Base-by-base conservation (phyloP, 1,140 invertebrate species). In the Drosophila punjabiensis region DNA sequence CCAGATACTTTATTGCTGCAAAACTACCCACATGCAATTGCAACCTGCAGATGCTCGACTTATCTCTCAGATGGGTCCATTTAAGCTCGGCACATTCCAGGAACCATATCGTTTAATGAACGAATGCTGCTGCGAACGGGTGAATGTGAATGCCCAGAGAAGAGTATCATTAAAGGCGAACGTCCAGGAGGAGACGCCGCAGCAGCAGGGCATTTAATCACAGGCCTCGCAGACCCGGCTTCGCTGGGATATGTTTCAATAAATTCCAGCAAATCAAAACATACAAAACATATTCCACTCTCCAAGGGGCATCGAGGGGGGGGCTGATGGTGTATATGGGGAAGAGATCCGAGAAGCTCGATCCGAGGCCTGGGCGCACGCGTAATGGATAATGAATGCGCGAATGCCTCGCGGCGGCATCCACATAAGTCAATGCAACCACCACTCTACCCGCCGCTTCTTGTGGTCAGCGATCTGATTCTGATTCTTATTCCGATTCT, bases 201-300 rank as follows among this genome's bases (percentile, higher is more conserved):
- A 66, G 67, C 75, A 84, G 69, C 76, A 58, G 60, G 53, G 59
- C 76, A 85, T 75, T 88, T 88, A 88, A 88, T 88, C 85, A 82
- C 85, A 76, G 81, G 74, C 66, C 53, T 56, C 18, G 50, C 37
- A 67, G 60, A 35, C 45, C 32, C 37, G 55, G 35, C 64, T 67
- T 59, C 32, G 52, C 60, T 78, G 74, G 70, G 71, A 85, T 90
- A 90, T 90, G 79, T 89, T 89, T 89, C 79, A 89, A 89, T 85
- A 89, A 90, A 82, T 88, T 88, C 85, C 84, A 84, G 74, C 78
- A 88, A 88, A 89, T 89, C 85, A 89, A 88, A 86, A 71, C 84
- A 87, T 65, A 60, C 48, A 60, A 70, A 56, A 75, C 53, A 62
- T 63, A 76, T 67, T 59, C 48, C 52, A 43, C 33, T 74, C 56